Evolutionary conservation across 2,113 vertebrate genomes (phyloP), one percentile per base, ranked within the genome.

Genomic region (Bombycilla garrulus): DNA sequence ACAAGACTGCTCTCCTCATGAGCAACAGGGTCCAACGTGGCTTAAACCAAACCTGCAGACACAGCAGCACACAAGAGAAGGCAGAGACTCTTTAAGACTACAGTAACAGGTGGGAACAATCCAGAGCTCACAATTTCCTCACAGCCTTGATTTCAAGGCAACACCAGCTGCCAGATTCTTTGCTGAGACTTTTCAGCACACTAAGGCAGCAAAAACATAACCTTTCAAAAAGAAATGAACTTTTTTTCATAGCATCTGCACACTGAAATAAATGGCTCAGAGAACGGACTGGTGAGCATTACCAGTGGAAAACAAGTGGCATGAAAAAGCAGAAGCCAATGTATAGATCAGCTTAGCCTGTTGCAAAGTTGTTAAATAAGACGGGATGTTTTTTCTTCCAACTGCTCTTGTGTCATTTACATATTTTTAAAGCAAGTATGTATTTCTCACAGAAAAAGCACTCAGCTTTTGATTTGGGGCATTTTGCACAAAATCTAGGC

Each of bases 61-160:
- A 50, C 21, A 36, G 53, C 69, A 81, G 21, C 1, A 1, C 3
- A 1, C 0, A 0, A 0, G 5, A 83, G 38, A 86, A 76, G 36
- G n/a, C 31, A 84, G 6, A 42, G 4, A n/a, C 2, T 21, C 47
- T 81, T 79, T 31, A 29, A 69, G 61, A 12, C 51, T 9, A 19
- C 14, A 51, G 18, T 20, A 54, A 54, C 33, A 65, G 31, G n/a
- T 18, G 48, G 40, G 61, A 84, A 40, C 42, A 6, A 51, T 10
- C 11, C 23, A 60, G 11, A 47, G 61, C 36, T 42, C 28, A 22
- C 0, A 0, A 29, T 29, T 45, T 58, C 57, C 66, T 66, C 23
- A 17, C 0, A 0, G 1, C 45, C 36, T 45, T 7, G 11, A 83
- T 31, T 54, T 81, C 21, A 33, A 69, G 61, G 48, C 47, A 71